Evolutionary conservation across 2,797 vertebrate genomes (phyloP).

Genomic region (Odontamblyopus rebecca): DNA sequence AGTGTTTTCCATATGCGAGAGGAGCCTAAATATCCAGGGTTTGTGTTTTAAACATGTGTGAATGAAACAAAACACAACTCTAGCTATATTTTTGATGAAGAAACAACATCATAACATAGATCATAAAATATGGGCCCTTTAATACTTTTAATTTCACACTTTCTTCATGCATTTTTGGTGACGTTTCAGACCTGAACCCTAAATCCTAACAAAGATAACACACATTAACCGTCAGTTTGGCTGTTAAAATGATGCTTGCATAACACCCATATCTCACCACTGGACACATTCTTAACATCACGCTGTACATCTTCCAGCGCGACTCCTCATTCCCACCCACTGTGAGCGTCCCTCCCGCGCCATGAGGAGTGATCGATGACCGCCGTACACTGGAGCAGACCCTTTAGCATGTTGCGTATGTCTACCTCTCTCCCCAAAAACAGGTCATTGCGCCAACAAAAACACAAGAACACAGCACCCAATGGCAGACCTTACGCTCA

Average conservation of each 20-base stretch:
- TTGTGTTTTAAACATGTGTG: too few relatives aligned
- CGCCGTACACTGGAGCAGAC: conserved; percentile 52
- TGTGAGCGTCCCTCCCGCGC: conserved; percentile 61
- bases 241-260: conserved; percentile 9
- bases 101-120: too few relatives aligned
- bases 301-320: conserved; percentile 49
- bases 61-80: too few relatives aligned
- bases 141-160: not conserved
- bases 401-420: conserved; percentile 55
- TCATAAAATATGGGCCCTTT: too few relatives aligned
- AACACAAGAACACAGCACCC: conserved; percentile 66
- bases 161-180: not conserved
- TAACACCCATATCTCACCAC: conserved; percentile 27
- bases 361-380: conserved; percentile 71
- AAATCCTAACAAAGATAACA: conserved; percentile 6
- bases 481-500: conserved; percentile 52
- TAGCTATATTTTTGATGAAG: too few relatives aligned
- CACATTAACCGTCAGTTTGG: conserved; percentile 1
- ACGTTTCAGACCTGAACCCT: not conserved
- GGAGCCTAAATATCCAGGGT: too few relatives aligned
- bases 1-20: too few relatives aligned
- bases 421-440: conserved; percentile 64
- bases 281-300: conserved; percentile 37
- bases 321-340: conserved; percentile 65
- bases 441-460: conserved; percentile 69